These are phyloP conservation scores for Medauroidea extradentata DNA, from an alignment of 1,140 invertebrate genomes.

Conservation along the genomic window DNA sequence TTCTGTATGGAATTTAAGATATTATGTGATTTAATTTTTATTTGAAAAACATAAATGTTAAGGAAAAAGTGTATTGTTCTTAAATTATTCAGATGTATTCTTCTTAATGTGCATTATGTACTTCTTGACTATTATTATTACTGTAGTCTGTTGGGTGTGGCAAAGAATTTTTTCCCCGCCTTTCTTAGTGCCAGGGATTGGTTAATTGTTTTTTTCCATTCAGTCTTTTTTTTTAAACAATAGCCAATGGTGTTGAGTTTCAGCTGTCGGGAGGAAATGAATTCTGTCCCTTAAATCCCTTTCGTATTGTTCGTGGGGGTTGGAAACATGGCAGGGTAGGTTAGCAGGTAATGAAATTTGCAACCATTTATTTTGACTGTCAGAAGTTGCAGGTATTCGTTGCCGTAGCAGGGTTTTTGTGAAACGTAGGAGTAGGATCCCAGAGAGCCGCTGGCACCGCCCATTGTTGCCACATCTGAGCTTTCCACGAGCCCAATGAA, in stretches of 20 bases:
- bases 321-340: constrained; percentile 7
- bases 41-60: too few species aligned
- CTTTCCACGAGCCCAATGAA: too few species aligned
- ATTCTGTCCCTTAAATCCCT: constrained; percentile 14
- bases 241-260: constrained; percentile 13
- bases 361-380: constrained; percentile 27
- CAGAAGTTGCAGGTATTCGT: constrained; percentile 18
- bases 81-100: too few species aligned
- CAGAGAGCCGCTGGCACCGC: not conserved
- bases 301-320: constrained; percentile 16
- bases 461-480: constrained; percentile 10
- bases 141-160: not conserved
- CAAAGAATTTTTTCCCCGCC: not conserved
- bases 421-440: constrained; percentile 16
- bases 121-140: too few species aligned
- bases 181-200: constrained; percentile 8
- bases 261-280: constrained; percentile 18
- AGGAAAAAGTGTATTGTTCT: too few species aligned
- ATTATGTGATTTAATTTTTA: too few species aligned
- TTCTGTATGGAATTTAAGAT: too few species aligned
- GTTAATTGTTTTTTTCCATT: constrained; percentile 1
- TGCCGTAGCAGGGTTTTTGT: not conserved
- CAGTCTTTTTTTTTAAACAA: constrained; percentile 12
- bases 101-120: too few species aligned
- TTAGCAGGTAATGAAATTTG: constrained; percentile 26